A percentile compares a stretch with the other conserved stretches of the same genome.
Evolutionary conservation across 2,113 vertebrate genomes (phyloP).

Genomic region (Thunnus thynnus): DNA sequence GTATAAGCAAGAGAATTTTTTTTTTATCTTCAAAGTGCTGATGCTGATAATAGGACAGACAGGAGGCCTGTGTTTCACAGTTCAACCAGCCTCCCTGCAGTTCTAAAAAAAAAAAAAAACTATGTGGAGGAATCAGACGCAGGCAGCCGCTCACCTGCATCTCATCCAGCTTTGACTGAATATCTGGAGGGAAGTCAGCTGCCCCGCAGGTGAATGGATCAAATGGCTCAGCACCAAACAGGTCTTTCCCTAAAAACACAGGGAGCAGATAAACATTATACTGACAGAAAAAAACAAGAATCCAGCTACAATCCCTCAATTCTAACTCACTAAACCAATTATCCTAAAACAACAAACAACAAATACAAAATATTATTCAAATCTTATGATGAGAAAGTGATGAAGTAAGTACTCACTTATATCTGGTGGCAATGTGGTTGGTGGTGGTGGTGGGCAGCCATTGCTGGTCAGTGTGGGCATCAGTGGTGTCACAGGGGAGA

Average conservation of each 20-base stretch:
- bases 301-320: not conserved
- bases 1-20: not conserved
- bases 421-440: conserved; percentile 90
- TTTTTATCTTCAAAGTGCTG: conserved; percentile 17
- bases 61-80: conserved; percentile 4
- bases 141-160: conserved; percentile 93
- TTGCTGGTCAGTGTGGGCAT: conserved; percentile 90
- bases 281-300: not conserved
- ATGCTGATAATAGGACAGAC: not conserved
- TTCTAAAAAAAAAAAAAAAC: not conserved
- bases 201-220: conserved; percentile 97
- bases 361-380: not conserved
- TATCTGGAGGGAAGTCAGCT: conserved; percentile 96
- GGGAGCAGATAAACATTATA: not conserved
- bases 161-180: conserved; percentile 98
- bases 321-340: too few relatives aligned
- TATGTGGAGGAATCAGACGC: conserved; percentile 1
- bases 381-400: not conserved
- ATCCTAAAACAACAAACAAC: too few relatives aligned
- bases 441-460: conserved; percentile 90
- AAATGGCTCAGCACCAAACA: conserved; percentile 98
- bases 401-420: conserved; percentile 86
- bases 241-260: conserved; percentile 90
- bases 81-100: not conserved
- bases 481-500: conserved; percentile 91